phyloP scores from a whole-genome alignment of 2,888 invertebrate species.

The Cheiracanthium punctorium region DNA sequence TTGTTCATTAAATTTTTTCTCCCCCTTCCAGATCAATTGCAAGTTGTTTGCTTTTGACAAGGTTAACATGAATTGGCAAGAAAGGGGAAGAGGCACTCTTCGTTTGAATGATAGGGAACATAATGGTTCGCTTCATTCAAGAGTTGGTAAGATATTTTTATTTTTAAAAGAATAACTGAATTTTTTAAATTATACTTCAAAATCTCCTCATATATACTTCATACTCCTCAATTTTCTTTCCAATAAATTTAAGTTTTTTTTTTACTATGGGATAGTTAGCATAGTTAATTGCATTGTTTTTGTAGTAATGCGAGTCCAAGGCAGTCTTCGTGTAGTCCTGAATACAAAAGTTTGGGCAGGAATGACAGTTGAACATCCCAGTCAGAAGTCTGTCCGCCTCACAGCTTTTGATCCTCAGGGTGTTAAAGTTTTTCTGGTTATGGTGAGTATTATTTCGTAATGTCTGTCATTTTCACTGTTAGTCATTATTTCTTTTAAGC shows the following conservation, averaged over 20 bases:
- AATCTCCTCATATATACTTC: no score
- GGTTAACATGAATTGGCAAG: constrained; percentile 84
- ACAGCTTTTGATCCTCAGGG: constrained; percentile 89
- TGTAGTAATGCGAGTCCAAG: constrained; percentile 88
- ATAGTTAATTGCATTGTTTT: no score
- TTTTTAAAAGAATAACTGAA: no score
- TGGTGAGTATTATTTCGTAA: constrained; percentile 79
- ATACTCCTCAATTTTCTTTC: no score
- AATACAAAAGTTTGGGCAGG: constrained; percentile 86
- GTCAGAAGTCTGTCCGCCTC: constrained; percentile 89
- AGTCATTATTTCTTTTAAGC: no score
- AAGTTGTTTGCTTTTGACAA: constrained; percentile 93
- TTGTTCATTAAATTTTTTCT: no score
- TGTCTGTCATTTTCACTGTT: no score
- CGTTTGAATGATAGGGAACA: constrained; percentile 86
- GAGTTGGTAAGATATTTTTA: constrained; percentile 79
- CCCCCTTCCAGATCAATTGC: constrained; percentile 75
- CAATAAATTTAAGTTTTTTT: no score
- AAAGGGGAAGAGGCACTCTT: constrained; percentile 91
- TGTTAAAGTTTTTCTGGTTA: constrained; percentile 89
- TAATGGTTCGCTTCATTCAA: constrained; percentile 81
- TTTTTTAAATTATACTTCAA: no score
- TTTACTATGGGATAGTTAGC: no score
- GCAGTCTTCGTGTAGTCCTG: constrained; percentile 90
- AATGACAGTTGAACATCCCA: constrained; percentile 86